These are phyloP conservation scores for Branchipolynoe longqiensis DNA, from an alignment of 2,888 invertebrate species.

Conservation along the genomic window DNA sequence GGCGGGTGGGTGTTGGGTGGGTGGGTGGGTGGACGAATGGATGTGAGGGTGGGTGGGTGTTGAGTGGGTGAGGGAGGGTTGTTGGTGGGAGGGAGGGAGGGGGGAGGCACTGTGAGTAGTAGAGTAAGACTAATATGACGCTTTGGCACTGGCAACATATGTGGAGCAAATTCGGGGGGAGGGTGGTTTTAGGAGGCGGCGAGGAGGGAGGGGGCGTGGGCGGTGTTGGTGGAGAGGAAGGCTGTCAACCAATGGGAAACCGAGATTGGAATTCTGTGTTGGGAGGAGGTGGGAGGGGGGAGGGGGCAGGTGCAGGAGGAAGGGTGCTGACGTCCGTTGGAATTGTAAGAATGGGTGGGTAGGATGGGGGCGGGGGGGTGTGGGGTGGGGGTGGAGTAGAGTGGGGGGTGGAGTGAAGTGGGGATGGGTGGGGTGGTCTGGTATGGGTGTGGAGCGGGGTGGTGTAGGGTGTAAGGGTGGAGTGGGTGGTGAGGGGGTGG, in stretches of 20 bases:
- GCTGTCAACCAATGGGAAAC: too few relatives aligned
- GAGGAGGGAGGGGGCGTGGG: too few relatives aligned
- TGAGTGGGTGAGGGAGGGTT: neutral
- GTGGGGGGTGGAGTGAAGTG: neutral
- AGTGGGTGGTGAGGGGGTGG: too few relatives aligned
- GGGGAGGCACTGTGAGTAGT: slow-evolving; percentile 1
- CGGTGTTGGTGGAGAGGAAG: too few relatives aligned
- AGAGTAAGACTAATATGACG: neutral
- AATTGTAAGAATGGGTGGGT: neutral
- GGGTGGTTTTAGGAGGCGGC: too few relatives aligned
- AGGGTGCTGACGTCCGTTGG: neutral
- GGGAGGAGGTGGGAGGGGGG: too few relatives aligned
- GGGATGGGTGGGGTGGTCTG: too few relatives aligned
- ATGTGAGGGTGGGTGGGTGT: neutral
- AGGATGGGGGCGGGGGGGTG: neutral
- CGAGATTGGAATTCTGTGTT: too few relatives aligned
- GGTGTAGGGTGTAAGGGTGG: too few relatives aligned
- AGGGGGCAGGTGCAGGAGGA: too few relatives aligned
- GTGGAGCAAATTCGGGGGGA: too few relatives aligned
- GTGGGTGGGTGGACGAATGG: neutral
- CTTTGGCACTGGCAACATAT: neutral
- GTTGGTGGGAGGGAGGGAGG: neutral
- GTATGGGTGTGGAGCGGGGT: too few relatives aligned
- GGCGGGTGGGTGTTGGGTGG: neutral
- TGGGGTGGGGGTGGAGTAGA: neutral